Evolutionary conservation across 2,113 vertebrate species (phyloP), one percentile per base, ranked within the genome.

Genomic region (Antigone vipio): DNA sequence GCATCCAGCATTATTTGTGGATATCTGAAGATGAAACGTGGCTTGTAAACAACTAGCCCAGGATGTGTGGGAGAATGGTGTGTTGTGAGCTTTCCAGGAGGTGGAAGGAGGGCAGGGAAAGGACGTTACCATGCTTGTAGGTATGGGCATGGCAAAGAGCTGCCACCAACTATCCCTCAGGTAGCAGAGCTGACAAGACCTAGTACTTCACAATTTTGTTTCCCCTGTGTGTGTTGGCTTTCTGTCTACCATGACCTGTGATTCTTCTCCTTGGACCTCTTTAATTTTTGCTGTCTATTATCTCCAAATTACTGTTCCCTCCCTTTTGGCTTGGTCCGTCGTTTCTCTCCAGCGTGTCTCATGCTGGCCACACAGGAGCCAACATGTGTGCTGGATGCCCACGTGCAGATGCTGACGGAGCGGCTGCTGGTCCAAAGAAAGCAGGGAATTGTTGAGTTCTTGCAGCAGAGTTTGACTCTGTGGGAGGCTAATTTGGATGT

Each of bases 91-190:
- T 72, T 82, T n/a, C 35, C 42, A 56, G 29, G 55, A 22, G 11
- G 4, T 63, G 42, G 49, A 42, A 84, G 35, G 42, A 67, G 23
- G 58, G 30, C 59, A 67, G 42, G 20, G 47, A 86, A 72, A 27
- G 35, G 32, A 38, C 0, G 0, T 68, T 38, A 24, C 9, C 0
- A 1, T 72, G 11, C 42, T 79, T 40, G 14, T 58, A 52, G 59
- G 35, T 38, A 38, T 32, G 32, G 71, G 59, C 50, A 30, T 71
- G 50, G 30, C 56, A 50, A 60, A 76, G n/a, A 81, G n/a, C 85
- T 60, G 52, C 40, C 16, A 27, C 23, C n/a, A 35, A 1, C 74
- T 64, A 21, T 53, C n/a, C 30, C 40, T 84, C 38, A 59, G 19
- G 15, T 23, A 45, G 20, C 42, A 58, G 34, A 75, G 52, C 6